Evolutionary conservation across 1,140 invertebrate genomes (phyloP), one percentile per base, ranked within the genome.

Genomic region (Dreissena polymorpha): DNA sequence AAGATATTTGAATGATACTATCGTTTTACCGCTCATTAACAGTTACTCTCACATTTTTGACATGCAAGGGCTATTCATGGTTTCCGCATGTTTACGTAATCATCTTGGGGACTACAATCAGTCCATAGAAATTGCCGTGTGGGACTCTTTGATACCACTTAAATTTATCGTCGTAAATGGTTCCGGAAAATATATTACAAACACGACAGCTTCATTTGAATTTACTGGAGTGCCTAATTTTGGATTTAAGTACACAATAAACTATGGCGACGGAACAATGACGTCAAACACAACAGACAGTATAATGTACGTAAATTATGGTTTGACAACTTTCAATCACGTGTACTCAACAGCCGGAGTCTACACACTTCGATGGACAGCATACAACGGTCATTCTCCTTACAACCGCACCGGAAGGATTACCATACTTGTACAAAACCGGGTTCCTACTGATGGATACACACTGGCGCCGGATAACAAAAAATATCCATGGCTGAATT

Each of bases 221-320:
- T 82, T 82, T 73, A 65, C 55, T 27, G 51, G 72, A 23, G 57
- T 72, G 18, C 79, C 79, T 27, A 67, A 73, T 18, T 73, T 53
- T 25, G 79, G 79, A 29, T 82, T 82, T 21, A n/a, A 82, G 53
- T 82, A 82, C 50, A 74, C 39, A 13, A 74, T 82, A 39, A 64
- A 82, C 74, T 82, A 51, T 68, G 79, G 71, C 16, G 79, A 82
- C 55, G 71, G 79, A 7, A 67, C 70, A 6, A 18, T 50, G 0
- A 49, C 16, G 2, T 21, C 16, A 29, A 39, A 68, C 74, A 50
- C 21, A 49, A 14, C 57, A 3, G 49, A 51, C 23, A 25, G 16
- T n/a, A 53, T 82, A 18, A 51, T 73, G 7, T 82, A 68, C 49
- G 16, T 13, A 1, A 13, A 10, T 18, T 82, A 82, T 49, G 27